Percentiles rank a stretch among this genome's conserved stretches.
Conservation (phyloP, 2,888 invertebrate genomes). For the Microctonus brassicae region DNA sequence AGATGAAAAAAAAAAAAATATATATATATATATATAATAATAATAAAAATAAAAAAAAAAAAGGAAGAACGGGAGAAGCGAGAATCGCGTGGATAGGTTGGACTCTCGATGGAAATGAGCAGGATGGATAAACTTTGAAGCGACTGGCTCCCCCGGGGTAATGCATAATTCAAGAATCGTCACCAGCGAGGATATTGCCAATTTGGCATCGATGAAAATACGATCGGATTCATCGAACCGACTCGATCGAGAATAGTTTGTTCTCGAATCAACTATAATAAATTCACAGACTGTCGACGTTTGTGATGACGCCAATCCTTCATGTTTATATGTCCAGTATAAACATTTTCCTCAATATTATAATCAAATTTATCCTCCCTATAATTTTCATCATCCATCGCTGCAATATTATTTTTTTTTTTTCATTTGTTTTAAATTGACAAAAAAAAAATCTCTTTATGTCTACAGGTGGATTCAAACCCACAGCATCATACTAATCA, state of each 20-base stretch:
- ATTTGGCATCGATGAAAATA: conserved; percentile 70
- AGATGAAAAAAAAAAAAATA: conserved; percentile 29
- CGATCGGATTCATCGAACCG: conserved; percentile 66
- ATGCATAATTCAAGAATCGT: conserved; percentile 70
- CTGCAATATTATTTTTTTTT: no score
- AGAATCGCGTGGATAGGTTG: conserved; percentile 37
- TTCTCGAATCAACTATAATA: conserved; percentile 38
- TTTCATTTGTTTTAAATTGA: no score
- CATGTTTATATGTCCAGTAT: not conserved
- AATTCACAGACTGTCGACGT: conserved; percentile 54
- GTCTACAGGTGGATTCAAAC: no score
- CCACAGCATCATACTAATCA: no score
- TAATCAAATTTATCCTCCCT: not conserved
- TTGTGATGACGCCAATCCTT: conserved; percentile 58
- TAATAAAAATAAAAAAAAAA: conserved; percentile 32
- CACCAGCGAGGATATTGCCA: conserved; percentile 70
- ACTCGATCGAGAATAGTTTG: conserved; percentile 42
- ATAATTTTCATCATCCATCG: no score
- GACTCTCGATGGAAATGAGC: conserved; percentile 58
- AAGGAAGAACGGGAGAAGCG: conserved; percentile 12
- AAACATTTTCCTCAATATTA: not conserved
- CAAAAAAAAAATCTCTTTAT: no score
- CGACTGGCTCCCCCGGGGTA: conserved; percentile 67
- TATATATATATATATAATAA: no score
- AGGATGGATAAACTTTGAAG: conserved; percentile 69